These are phyloP conservation scores for Liolophura sinensis DNA, from an alignment of 1,140 invertebrate genomes.

Conservation along the genomic window DNA sequence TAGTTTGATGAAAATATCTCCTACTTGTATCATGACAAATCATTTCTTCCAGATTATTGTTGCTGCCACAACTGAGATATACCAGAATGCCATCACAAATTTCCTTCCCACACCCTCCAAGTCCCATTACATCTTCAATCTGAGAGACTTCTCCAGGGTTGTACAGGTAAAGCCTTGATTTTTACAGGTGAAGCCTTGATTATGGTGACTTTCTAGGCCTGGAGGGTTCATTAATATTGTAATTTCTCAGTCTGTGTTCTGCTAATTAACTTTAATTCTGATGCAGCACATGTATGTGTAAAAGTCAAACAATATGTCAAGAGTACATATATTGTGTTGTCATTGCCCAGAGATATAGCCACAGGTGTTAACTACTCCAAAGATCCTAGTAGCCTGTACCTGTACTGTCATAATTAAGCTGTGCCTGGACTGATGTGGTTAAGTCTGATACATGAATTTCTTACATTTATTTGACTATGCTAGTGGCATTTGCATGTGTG, in stretches of 20 bases:
- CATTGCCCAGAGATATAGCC: too few species aligned
- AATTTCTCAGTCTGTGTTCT: neutral
- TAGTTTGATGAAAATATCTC: too few species aligned
- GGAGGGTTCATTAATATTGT: neutral
- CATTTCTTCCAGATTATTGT: conserved; percentile 47
- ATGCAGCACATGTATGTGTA: neutral
- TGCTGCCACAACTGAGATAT: conserved; percentile 53
- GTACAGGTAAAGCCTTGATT: conserved; percentile 52
- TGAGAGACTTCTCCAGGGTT: conserved; percentile 57
- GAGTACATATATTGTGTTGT: too few species aligned
- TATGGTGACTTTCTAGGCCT: neutral
- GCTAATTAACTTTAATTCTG: neutral
- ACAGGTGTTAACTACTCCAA: too few species aligned
- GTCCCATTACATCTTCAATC: conserved; percentile 60
- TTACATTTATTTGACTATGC: neutral
- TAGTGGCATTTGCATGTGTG: neutral
- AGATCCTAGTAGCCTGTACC: too few species aligned
- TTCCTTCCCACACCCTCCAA: conserved; percentile 58
- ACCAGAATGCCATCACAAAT: conserved; percentile 51
- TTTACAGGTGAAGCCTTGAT: neutral
- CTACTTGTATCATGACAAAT: too few species aligned
- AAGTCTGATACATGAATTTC: too few species aligned
- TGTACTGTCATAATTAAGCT: too few species aligned
- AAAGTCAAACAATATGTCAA: too few species aligned
- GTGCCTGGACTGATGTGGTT: too few species aligned